Conservation (phyloP, 2,797 vertebrate species). For the Vireo griseus region DNA sequence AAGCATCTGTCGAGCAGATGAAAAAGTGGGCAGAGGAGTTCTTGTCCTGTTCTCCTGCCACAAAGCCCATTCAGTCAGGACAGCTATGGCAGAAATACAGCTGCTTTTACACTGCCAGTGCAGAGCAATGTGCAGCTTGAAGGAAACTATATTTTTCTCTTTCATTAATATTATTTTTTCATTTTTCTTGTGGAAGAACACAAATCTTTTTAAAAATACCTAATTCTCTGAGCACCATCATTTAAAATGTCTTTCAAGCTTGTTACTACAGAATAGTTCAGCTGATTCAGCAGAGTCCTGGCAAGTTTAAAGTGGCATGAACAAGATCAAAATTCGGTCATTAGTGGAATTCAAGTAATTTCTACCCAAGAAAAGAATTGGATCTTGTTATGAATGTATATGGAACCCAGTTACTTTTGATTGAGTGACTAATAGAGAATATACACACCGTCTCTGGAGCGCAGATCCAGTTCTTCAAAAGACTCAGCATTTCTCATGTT, state of each 20-base stretch:
- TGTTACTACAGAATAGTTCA: neutral
- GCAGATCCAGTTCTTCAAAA: slow-evolving; percentile 11
- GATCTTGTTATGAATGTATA: neutral
- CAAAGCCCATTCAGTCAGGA: neutral
- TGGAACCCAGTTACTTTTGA: neutral
- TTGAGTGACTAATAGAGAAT: neutral
- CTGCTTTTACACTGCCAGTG: neutral
- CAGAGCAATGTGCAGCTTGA: neutral
- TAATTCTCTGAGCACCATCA: neutral
- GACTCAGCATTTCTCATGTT: neutral
- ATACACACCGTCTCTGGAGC: neutral
- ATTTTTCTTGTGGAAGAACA: neutral
- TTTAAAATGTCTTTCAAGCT: neutral
- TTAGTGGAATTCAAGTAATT: neutral
- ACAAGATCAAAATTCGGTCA: neutral
- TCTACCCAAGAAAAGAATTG: neutral
- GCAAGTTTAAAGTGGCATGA: neutral
- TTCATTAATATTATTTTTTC: neutral
- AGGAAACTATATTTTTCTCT: neutral
- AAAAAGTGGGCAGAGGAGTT: neutral
- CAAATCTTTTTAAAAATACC: neutral
- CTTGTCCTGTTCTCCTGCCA: neutral
- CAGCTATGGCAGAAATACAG: neutral
- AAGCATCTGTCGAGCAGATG: slow-evolving; percentile 7
- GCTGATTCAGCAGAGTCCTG: neutral